These are phyloP conservation scores for Myotis planiceps DNA, from an alignment of 2,797 vertebrate genomes.

Conservation along the genomic window DNA sequence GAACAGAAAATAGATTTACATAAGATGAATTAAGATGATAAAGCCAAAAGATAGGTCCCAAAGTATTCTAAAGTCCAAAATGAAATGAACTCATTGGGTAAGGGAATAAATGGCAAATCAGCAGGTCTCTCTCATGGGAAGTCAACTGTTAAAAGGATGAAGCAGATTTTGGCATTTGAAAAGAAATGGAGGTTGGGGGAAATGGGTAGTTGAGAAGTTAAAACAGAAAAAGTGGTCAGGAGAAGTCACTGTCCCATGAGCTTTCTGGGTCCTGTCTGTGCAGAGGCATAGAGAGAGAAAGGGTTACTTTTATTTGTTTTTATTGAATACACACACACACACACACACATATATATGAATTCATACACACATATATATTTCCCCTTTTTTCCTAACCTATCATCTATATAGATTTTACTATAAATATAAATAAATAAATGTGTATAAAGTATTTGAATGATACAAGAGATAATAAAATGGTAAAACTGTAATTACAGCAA, in stretches of 20 bases:
- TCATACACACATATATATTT: not conserved
- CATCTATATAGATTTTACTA: not conserved
- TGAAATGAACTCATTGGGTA: not conserved
- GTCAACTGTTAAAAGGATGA: not conserved
- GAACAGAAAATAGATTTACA: conserved; percentile 16
- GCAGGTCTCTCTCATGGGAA: not conserved
- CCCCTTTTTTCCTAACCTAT: not conserved
- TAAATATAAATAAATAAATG: not conserved
- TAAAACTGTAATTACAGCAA: not conserved
- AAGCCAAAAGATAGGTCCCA: not conserved
- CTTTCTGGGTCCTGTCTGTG: not conserved
- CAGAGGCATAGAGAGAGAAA: not conserved
- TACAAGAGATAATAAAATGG: conserved; percentile 12
- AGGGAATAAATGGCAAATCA: not conserved
- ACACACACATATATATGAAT: not conserved
- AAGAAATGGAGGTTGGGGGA: not conserved
- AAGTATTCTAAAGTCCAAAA: not conserved
- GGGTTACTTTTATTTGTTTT: not conserved
- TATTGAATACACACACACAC: not conserved
- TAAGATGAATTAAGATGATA: not conserved
- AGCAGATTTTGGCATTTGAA: not conserved
- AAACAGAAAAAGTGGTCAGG: not conserved
- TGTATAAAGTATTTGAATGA: not conserved
- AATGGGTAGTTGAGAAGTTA: not conserved
- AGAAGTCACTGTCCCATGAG: not conserved